Conservation (phyloP, 2,888 invertebrate genomes). For the Zaprionus bogoriensis region DNA sequence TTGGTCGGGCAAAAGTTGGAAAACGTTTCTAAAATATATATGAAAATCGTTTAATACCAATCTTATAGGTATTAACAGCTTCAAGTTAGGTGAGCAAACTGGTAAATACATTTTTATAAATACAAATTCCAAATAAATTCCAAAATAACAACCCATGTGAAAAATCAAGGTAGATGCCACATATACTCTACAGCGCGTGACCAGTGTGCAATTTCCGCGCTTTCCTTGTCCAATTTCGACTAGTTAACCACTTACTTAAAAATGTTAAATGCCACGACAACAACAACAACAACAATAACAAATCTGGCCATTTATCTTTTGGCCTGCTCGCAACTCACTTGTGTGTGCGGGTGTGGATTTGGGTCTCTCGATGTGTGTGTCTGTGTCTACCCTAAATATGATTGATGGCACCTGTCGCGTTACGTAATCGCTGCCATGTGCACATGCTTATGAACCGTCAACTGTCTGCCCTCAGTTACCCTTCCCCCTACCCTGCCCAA, state of each 20-base stretch:
- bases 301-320: constrained; percentile 64
- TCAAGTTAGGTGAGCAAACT: too few species aligned
- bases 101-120: too few species aligned
- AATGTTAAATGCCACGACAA: constrained; percentile 48
- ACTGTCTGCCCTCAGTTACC: constrained; percentile 8
- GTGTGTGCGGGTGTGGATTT: constrained; percentile 12
- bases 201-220: not conserved
- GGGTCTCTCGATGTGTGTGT: not conserved
- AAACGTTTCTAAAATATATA: not conserved
- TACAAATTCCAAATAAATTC: too few species aligned
- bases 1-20: too few species aligned
- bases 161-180: not conserved
- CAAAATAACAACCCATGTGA: too few species aligned
- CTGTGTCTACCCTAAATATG: constrained; percentile 60
- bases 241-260: constrained; percentile 60
- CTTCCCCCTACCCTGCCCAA: not conserved
- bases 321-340: not conserved
- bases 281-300: constrained; percentile 37
- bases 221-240: constrained; percentile 14
- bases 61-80: too few species aligned
- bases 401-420: constrained; percentile 75
- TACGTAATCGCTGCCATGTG: constrained; percentile 72
- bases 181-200: constrained; percentile 2
- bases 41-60: too few species aligned
- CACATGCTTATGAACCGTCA: constrained; percentile 57